These are phyloP conservation scores for Phaetusa simplex DNA, from an alignment of 2,113 vertebrate genomes.

Conservation along the genomic window DNA sequence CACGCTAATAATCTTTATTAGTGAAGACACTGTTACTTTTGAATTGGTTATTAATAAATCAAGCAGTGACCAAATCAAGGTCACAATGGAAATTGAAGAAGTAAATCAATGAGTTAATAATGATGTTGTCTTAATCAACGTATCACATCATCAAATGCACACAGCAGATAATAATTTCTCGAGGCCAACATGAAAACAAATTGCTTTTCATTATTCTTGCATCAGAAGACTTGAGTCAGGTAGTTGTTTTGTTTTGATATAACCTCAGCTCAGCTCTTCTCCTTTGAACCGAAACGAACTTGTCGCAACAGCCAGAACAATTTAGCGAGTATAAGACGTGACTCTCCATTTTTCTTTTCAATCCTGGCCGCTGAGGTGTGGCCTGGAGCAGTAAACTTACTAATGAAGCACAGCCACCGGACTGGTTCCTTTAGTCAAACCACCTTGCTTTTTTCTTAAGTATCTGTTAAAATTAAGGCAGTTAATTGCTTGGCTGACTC, in stretches of 20 bases:
- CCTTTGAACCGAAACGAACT: neutral
- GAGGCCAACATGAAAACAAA: neutral
- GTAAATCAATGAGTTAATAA: constrained; percentile 49
- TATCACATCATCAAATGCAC: constrained; percentile 16
- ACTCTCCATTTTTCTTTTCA: neutral
- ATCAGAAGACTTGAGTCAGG: neutral
- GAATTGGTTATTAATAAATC: constrained; percentile 30
- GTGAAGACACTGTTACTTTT: constrained; percentile 11
- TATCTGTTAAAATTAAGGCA: neutral
- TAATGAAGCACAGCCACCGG: neutral
- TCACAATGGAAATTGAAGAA: constrained; percentile 15
- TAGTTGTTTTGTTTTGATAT: constrained; percentile 8
- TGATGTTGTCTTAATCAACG: constrained; percentile 38
- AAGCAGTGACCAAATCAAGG: constrained; percentile 33
- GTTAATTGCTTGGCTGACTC: neutral
- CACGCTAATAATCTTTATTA: constrained; percentile 20
- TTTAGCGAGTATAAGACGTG: neutral
- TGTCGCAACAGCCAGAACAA: neutral
- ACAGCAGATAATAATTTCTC: constrained; percentile 22
- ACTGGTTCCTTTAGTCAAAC: neutral
- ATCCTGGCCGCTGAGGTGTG: neutral
- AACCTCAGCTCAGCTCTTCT: neutral
- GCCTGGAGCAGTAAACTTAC: neutral
- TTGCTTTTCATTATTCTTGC: constrained; percentile 50
- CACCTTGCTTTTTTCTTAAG: neutral